Evolutionary conservation across 2,113 vertebrate species (phyloP), one percentile per base, ranked within the genome.

Genomic region (Megaleporinus macrocephalus): DNA sequence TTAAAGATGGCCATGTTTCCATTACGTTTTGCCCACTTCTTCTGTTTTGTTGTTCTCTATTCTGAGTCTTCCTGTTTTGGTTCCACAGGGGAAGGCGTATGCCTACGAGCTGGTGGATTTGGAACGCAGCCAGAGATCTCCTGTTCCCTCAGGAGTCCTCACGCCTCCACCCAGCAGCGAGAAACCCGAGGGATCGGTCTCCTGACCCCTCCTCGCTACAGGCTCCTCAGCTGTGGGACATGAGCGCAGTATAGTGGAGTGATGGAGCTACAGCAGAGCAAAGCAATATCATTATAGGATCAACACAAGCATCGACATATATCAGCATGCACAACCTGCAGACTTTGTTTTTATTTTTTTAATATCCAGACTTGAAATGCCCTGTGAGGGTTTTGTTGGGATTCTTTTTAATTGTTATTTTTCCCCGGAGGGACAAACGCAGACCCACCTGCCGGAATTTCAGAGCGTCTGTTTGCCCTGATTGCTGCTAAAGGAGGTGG

Each of bases 131-230:
- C 89, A 93, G 84, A 89, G 77, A 85, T 96, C 95, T 73, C 93
- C 95, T 16, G 88, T 96, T 16, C 97, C 97, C 0, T 92, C 89
- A 0, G 96, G 97, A 15, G 90, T 99, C 66, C 94, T 99, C 83
- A 99, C 98, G 14, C 97, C 97, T 0, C 98, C 98, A 0, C 95
- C 94, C 24, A 99, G 97, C 90, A 96, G 93, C 61, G 95, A 98
- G 92, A 99, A 95, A 73, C 88, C 83, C 0, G 94, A 93, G 2
- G 88, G 44, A 1, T 86, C 7, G 0, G 14, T 18, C 72, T 73
- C 72, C 70, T 90, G 89, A 89, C 30, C 9, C 12, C 74, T 57
- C 11, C 16, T 61, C n/a, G 13, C 57, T 26, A 13, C 57, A 1
- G 20, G 22, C n/a, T 18, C 18, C 20, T 66, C 16, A 15, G 5